Evolutionary conservation across 1,140 invertebrate genomes (phyloP).

Genomic region (Drosophila erecta): DNA sequence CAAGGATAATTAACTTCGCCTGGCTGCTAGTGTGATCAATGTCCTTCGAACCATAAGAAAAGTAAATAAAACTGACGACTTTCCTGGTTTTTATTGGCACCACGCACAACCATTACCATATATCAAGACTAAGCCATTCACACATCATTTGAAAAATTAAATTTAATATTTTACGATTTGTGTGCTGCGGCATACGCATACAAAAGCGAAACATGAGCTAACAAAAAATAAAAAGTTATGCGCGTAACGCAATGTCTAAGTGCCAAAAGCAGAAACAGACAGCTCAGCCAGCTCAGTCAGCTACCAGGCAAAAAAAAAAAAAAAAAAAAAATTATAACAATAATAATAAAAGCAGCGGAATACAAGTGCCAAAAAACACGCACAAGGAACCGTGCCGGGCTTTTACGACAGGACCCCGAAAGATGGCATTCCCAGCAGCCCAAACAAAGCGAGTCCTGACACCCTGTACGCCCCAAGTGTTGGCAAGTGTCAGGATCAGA

Average conservation of each 20-base stretch:
- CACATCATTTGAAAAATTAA: constrained; percentile 82
- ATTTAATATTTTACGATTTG: constrained; percentile 83
- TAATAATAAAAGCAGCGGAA: constrained; percentile 75
- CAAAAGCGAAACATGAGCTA: constrained; percentile 52
- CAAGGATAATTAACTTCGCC: constrained; percentile 30
- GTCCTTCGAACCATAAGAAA: constrained; percentile 12
- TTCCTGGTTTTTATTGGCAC: constrained; percentile 29
- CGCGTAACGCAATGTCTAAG: constrained; percentile 73
- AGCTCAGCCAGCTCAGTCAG: constrained; percentile 29
- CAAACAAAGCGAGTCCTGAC: constrained; percentile 22
- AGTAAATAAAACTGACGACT: constrained; percentile 42
- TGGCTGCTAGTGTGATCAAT: constrained; percentile 37
- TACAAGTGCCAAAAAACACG: constrained; percentile 63
- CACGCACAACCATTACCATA: constrained; percentile 67
- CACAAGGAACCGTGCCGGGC: constrained; percentile 34
- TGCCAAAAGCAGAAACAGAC: constrained; percentile 62
- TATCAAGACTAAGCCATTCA: constrained; percentile 80
- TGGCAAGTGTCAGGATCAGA: constrained; percentile 80
- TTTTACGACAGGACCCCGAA: constrained; percentile 66
- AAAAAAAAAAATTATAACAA: constrained; percentile 75
- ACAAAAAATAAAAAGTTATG: constrained; percentile 73
- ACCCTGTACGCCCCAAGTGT: constrained; percentile 75
- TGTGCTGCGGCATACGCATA: constrained; percentile 40
- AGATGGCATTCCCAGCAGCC: constrained; percentile 27
- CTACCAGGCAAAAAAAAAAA: neutral